Evolutionary conservation across 2,797 vertebrate species (phyloP).

Genomic region (Clarias pachynema): DNA sequence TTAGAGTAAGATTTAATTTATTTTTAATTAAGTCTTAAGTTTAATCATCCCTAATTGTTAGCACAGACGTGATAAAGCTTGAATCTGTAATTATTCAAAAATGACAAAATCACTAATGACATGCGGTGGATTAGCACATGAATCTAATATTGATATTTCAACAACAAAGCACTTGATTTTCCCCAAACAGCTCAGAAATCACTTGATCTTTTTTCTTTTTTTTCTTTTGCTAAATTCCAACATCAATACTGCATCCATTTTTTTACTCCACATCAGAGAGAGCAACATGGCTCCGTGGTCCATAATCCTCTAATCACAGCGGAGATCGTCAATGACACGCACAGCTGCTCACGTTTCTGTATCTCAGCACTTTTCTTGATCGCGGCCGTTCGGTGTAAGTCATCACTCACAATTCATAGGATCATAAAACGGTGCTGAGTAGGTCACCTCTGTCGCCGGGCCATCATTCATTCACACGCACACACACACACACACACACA

Average conservation of each 20-base stretch:
- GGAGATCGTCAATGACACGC: slow-evolving; percentile 40
- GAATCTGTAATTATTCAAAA: not conserved
- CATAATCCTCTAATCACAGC: not conserved
- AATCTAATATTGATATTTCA: not conserved
- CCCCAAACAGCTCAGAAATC: not conserved
- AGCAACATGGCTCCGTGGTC: not conserved
- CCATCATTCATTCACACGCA: slow-evolving; percentile 23
- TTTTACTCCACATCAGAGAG: not conserved
- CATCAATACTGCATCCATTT: not conserved
- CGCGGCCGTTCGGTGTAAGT: slow-evolving; percentile 43
- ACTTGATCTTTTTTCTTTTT: not conserved
- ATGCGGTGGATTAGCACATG: not conserved
- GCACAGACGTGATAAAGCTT: not conserved
- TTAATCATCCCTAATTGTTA: not conserved
- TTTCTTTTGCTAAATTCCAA: not conserved
- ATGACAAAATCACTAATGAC: not conserved
- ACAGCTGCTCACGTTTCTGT: slow-evolving; percentile 48
- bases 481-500: slow-evolving; percentile 26
- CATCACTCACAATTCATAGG: slow-evolving; percentile 53
- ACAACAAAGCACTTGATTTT: not conserved
- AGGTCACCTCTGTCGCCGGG: slow-evolving; percentile 42
- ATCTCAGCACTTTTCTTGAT: slow-evolving; percentile 51
- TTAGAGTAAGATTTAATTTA: not conserved
- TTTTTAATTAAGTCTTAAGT: not conserved
- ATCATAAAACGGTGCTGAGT: slow-evolving; percentile 57